Percentiles rank a stretch among this genome's conserved stretches.
These are phyloP conservation scores for Acanthosepion esculentum DNA, from an alignment of 2,888 invertebrate species.

Conservation along the genomic window DNA sequence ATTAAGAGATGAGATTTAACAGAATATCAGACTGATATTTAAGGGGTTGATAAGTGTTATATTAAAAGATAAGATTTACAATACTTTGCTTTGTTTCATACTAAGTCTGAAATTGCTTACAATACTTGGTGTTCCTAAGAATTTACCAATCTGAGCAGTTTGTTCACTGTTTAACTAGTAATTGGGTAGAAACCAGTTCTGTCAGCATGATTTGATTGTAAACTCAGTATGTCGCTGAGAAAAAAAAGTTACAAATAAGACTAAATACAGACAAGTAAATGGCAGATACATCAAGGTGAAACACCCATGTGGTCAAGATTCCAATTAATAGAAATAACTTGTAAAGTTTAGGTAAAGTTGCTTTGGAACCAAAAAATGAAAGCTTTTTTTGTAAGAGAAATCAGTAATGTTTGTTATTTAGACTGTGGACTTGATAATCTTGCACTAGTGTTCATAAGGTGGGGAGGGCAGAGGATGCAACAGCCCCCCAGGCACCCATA, in stretches of 20 bases:
- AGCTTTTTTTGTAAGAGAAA: no score
- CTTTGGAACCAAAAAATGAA: no score
- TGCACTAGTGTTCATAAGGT: no score
- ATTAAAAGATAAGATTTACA: no score
- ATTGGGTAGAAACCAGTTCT: not conserved
- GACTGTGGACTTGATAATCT: no score
- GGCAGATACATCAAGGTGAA: not conserved
- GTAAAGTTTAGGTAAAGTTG: not conserved
- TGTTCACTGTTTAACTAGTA: not conserved
- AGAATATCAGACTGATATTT: no score
- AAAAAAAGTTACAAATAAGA: not conserved
- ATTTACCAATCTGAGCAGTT: not conserved
- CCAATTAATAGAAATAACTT: not conserved
- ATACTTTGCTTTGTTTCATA: no score
- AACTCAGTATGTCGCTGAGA: not conserved
- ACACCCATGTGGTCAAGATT: not conserved
- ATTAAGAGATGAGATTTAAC: no score
- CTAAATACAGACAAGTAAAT: not conserved
- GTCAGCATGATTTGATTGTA: not conserved
- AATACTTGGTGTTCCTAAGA: not conserved
- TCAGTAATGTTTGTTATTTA: no score
- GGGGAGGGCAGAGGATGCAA: no score
- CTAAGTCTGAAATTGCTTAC: not conserved
- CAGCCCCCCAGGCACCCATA: no score
- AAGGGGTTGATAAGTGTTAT: no score